Conservation (phyloP, 2,888 invertebrate genomes). For the Drosophila pseudotakahashii region DNA sequence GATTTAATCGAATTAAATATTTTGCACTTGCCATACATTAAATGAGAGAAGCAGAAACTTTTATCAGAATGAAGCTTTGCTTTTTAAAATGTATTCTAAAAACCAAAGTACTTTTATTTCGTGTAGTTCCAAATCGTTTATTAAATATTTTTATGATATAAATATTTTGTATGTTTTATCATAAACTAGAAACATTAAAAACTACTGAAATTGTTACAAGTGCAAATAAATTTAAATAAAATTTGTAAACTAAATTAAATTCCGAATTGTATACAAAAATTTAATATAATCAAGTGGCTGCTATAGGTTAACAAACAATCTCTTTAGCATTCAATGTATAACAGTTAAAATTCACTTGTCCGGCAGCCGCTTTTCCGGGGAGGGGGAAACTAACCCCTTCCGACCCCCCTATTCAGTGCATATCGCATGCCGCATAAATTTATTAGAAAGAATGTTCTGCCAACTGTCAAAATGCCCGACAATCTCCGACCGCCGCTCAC, state of each 20-base stretch:
- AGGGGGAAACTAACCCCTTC: background rate
- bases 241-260: too few relatives aligned
- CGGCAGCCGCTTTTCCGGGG: background rate
- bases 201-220: too few relatives aligned
- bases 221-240: background rate
- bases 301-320: conserved; percentile 5
- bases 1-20: conserved; percentile 29
- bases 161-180: too few relatives aligned
- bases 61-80: too few relatives aligned
- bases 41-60: background rate
- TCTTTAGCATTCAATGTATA: conserved; percentile 6
- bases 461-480: conserved; percentile 47
- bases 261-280: background rate
- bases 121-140: too few relatives aligned
- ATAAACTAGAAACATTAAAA: too few relatives aligned
- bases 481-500: conserved; percentile 10
- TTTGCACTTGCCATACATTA: background rate
- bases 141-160: too few relatives aligned
- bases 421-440: conserved; percentile 45
- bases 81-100: too few relatives aligned
- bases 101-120: background rate
- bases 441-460: conserved; percentile 46
- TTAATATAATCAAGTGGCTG: conserved; percentile 12
- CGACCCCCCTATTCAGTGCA: conserved; percentile 3
- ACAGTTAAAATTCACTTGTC: conserved; percentile 36